phyloP scores from a whole-genome alignment of 2,797 vertebrate genomes.

The Echeneis naucrates region DNA sequence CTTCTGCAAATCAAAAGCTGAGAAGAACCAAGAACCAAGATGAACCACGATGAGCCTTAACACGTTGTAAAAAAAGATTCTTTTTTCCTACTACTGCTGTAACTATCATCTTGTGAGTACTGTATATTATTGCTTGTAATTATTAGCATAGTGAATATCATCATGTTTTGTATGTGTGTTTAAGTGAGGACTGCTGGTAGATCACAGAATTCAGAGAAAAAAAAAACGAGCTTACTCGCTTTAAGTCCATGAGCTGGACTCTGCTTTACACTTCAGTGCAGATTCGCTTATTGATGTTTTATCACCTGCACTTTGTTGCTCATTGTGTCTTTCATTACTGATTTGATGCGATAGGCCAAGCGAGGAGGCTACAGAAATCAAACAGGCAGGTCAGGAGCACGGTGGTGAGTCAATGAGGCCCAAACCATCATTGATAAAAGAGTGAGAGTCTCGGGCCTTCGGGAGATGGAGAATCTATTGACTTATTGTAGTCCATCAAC shows the following conservation, averaged over 20 bases:
- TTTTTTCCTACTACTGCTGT: not conserved
- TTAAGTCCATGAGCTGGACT: too few relatives aligned
- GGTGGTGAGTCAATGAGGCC: conserved; percentile 46
- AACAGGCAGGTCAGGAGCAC: conserved; percentile 36
- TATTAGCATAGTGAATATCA: too few relatives aligned
- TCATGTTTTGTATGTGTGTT: too few relatives aligned
- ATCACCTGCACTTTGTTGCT: not conserved
- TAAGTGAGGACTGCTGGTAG: not conserved
- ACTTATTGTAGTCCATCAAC: conserved; percentile 65
- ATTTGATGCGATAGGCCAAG: not conserved
- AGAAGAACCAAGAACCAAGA: too few relatives aligned
- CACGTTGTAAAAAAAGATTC: too few relatives aligned
- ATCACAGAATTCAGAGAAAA: not conserved
- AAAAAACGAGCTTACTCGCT: too few relatives aligned
- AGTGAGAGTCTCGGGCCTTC: conserved; percentile 53
- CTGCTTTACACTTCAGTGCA: too few relatives aligned
- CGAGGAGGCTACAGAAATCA: conserved; percentile 41
- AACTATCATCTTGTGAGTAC: not conserved
- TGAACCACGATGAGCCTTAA: too few relatives aligned
- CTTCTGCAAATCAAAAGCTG: too few relatives aligned
- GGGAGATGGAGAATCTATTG: conserved; percentile 63
- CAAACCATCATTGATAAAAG: conserved; percentile 53
- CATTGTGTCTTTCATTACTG: not conserved
- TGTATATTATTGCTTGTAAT: too few relatives aligned
- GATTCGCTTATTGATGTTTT: too few relatives aligned